Conservation (phyloP, 1,140 invertebrate species). For the Cotesia vestalis region DNA sequence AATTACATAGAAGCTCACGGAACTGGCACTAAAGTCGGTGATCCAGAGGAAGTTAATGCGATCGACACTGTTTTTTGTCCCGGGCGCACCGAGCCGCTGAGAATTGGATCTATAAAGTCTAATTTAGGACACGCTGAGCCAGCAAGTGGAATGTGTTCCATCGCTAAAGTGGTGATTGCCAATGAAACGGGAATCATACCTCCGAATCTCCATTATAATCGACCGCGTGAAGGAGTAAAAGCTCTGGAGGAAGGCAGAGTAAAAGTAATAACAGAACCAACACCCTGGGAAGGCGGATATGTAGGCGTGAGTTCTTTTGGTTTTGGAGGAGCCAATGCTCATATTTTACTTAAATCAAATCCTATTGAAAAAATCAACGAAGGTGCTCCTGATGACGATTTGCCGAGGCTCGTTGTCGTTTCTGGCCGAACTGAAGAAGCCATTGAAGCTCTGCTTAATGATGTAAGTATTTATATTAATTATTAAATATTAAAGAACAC, state of each 20-base stretch:
- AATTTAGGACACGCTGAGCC: slow-evolving; percentile 94
- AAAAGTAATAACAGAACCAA: slow-evolving; percentile 72
- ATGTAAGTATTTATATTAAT: slow-evolving; percentile 56
- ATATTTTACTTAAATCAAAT: slow-evolving; percentile 72
- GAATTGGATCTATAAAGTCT: slow-evolving; percentile 91
- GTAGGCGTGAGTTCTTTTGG: slow-evolving; percentile 72
- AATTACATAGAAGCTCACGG: slow-evolving; percentile 93
- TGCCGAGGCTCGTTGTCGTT: slow-evolving; percentile 72
- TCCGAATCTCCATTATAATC: slow-evolving; percentile 77
- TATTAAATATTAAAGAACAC: not conserved
- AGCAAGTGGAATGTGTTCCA: slow-evolving; percentile 84
- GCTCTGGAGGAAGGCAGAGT: slow-evolving; percentile 72
- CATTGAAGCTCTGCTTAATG: slow-evolving; percentile 74
- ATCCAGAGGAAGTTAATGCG: slow-evolving; percentile 88
- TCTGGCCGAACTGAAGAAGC: slow-evolving; percentile 79
- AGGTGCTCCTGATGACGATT: slow-evolving; percentile 62
- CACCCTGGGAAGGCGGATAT: slow-evolving; percentile 70
- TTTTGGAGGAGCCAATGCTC: slow-evolving; percentile 74
- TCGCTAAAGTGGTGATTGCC: slow-evolving; percentile 80
- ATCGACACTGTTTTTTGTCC: slow-evolving; percentile 85
- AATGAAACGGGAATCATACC: slow-evolving; percentile 77
- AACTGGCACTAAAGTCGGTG: slow-evolving; percentile 82
- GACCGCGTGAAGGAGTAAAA: slow-evolving; percentile 74
- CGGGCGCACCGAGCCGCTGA: slow-evolving; percentile 73
- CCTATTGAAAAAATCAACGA: slow-evolving; percentile 66